Evolutionary conservation across 2,888 invertebrate genomes (phyloP).

Genomic region (Petrolisthes cinctipes): DNA sequence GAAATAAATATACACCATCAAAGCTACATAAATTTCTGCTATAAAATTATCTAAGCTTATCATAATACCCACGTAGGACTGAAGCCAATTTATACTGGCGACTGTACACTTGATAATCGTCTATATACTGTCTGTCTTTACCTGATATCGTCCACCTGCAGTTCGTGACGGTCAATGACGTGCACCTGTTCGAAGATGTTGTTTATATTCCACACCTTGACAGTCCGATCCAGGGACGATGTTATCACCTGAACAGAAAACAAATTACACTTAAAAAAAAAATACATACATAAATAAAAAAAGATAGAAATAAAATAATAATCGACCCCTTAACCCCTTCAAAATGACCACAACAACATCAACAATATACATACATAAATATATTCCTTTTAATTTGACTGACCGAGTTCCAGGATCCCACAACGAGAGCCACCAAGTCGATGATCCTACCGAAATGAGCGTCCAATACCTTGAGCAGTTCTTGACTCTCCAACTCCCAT

Average conservation of each 20-base stretch:
- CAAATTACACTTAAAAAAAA: no score
- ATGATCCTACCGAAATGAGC: slow-evolving; percentile 98
- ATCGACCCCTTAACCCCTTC: not conserved
- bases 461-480: slow-evolving; percentile 90
- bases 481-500: slow-evolving; percentile 86
- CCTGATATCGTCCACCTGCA: slow-evolving; percentile 93
- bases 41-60: no score
- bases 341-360: no score
- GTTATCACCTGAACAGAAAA: slow-evolving; percentile 80
- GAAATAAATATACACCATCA: no score
- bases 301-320: not conserved
- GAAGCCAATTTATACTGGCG: no score
- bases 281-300: no score
- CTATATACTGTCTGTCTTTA: not conserved
- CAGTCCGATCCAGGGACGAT: slow-evolving; percentile 96
- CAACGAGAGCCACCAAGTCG: slow-evolving; percentile 86
- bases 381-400: slow-evolving; percentile 24
- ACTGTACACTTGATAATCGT: not conserved
- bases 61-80: no score
- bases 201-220: slow-evolving; percentile 99
- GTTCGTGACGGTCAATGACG: slow-evolving; percentile 93
- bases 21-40: no score
- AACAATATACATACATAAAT: no score
- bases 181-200: slow-evolving; percentile 98
- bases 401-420: slow-evolving; percentile 87